These are phyloP conservation scores for Hirundichthys speculiger DNA, from an alignment of 2,113 vertebrate genomes.

Conservation along the genomic window DNA sequence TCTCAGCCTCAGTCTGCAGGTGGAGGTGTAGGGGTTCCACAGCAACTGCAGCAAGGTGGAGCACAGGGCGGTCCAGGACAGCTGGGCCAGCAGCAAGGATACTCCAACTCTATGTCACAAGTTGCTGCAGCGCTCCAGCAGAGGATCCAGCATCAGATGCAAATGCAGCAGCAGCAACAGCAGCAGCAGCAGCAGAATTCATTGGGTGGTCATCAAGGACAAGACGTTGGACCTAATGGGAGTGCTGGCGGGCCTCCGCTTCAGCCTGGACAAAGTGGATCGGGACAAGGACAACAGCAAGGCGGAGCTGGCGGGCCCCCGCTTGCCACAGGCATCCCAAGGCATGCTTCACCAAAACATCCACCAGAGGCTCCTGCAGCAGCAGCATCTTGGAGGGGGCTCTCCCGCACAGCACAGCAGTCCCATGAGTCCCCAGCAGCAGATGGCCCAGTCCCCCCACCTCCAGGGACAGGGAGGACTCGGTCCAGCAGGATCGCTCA, in stretches of 20 bases:
- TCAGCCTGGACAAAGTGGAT: conserved; percentile 80
- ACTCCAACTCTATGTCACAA: conserved; percentile 74
- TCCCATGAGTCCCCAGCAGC: conserved; percentile 95
- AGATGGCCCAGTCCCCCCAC: conserved; percentile 88
- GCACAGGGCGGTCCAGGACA: conserved; percentile 76
- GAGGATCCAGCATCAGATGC: conserved; percentile 75
- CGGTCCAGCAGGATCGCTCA: conserved; percentile 84
- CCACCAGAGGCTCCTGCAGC: conserved; percentile 89
- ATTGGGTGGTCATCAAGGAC: conserved; percentile 72
- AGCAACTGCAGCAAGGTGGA: conserved; percentile 72
- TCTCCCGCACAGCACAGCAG: conserved; percentile 93
- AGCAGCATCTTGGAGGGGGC: conserved; percentile 78
- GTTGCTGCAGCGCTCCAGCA: conserved; percentile 77
- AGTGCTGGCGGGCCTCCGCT: conserved; percentile 75
- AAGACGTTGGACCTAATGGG: conserved; percentile 70
- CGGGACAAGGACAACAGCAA: conserved; percentile 62
- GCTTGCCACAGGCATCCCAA: conserved; percentile 58
- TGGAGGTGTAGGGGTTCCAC: conserved; percentile 51
- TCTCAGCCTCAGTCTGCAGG: conserved; percentile 73
- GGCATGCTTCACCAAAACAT: conserved; percentile 87
- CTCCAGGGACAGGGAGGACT: conserved; percentile 89
- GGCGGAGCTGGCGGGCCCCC: conserved; percentile 53
- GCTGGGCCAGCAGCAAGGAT: conserved; percentile 78
- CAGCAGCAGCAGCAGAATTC: conserved; percentile 74
- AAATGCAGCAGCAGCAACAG: conserved; percentile 62